phyloP scores from a whole-genome alignment of 1,140 invertebrate species.

The Drosophila sp. region DNA sequence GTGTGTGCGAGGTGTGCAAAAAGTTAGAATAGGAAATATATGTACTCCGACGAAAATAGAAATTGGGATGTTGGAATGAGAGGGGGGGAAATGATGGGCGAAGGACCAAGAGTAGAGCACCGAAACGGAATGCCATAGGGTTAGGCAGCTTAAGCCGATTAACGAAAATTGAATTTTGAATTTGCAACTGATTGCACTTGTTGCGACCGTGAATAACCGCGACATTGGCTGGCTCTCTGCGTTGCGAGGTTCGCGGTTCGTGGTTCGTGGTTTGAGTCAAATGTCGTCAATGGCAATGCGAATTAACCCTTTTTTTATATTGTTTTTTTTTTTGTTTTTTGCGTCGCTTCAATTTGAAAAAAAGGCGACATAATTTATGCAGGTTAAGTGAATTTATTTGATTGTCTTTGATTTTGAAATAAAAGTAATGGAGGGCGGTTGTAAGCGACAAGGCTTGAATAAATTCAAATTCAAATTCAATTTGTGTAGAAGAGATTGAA shows the following conservation, averaged over 20 bases:
- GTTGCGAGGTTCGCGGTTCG: background rate
- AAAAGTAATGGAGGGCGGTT: background rate
- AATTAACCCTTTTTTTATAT: background rate
- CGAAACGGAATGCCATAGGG: conserved; percentile 38
- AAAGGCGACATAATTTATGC: conserved; percentile 61
- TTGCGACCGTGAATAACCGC: conserved; percentile 17
- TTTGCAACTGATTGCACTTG: conserved; percentile 73
- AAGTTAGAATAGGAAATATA: conserved; percentile 2
- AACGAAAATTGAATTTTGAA: conserved; percentile 77
- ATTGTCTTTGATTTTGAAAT: conserved; percentile 35
- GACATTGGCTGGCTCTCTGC: background rate
- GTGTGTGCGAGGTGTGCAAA: conserved; percentile 1
- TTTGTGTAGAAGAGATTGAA: background rate
- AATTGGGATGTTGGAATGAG: no score
- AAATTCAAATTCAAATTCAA: conserved; percentile 13
- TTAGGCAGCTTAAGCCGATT: conserved; percentile 69
- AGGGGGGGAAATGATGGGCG: conserved; percentile 17
- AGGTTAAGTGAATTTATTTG: conserved; percentile 51
- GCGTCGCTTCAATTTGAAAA: conserved; percentile 7
- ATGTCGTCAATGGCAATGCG: background rate
- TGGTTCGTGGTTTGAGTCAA: background rate
- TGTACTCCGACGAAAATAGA: background rate
- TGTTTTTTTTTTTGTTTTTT: conserved; percentile 20
- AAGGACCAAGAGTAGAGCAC: background rate
- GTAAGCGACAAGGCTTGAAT: conserved; percentile 9